Evolutionary conservation across 1,140 invertebrate species (phyloP).

Genomic region (Acromyrmex charruanus): DNA sequence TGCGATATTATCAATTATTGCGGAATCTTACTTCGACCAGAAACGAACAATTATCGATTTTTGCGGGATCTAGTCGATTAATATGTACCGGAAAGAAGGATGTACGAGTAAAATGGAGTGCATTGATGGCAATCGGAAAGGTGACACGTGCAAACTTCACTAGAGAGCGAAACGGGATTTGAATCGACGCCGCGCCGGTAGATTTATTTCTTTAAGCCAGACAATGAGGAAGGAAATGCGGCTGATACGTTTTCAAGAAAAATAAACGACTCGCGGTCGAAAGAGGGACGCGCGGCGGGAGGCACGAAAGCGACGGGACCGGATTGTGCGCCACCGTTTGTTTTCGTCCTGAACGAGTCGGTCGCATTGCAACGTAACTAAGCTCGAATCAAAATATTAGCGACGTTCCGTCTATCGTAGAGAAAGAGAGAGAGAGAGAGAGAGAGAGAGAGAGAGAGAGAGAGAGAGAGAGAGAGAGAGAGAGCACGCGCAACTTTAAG

Average conservation of each 20-base stretch:
- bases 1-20: neutral
- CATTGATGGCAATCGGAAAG: constrained; percentile 22
- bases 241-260: constrained; percentile 81
- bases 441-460: neutral
- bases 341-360: constrained; percentile 70
- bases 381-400: constrained; percentile 72
- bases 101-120: neutral
- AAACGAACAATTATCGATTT: neutral
- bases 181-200: constrained; percentile 37
- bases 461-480: neutral
- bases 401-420: constrained; percentile 22
- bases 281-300: constrained; percentile 14
- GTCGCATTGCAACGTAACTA: constrained; percentile 71
- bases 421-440: neutral
- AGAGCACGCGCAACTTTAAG: neutral
- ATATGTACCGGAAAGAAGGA: neutral
- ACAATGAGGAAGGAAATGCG: constrained; percentile 81
- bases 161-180: constrained; percentile 46
- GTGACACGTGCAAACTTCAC: neutral
- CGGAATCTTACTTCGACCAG: neutral
- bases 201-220: constrained; percentile 81
- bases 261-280: constrained; percentile 77
- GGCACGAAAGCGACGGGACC: constrained; percentile 52
- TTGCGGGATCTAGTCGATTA: neutral
- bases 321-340: constrained; percentile 68